A percentile compares a stretch with the other conserved stretches of the same genome.
Conservation (phyloP, 2,113 vertebrate species). For the Lontra canadensis region DNA sequence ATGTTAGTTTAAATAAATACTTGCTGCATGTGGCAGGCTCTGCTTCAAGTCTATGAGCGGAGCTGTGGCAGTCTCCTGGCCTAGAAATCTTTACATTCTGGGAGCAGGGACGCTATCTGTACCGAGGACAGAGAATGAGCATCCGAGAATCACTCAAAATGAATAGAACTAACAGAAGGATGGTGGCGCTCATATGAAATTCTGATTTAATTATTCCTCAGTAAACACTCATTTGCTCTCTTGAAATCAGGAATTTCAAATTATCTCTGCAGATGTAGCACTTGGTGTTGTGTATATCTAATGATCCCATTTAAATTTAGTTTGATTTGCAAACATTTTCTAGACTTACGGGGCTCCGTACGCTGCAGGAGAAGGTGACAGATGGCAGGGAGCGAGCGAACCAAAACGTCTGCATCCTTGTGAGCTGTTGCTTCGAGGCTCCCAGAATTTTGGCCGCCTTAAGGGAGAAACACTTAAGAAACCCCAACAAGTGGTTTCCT, state of each 20-base stretch:
- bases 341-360: conserved; percentile 65
- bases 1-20: conserved; percentile 57
- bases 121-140: conserved; percentile 50
- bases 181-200: conserved; percentile 75
- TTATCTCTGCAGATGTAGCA: conserved; percentile 78
- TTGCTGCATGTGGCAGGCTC: neutral
- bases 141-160: conserved; percentile 55
- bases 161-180: conserved; percentile 69
- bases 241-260: conserved; percentile 80
- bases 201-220: conserved; percentile 81
- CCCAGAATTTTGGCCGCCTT: conserved; percentile 45
- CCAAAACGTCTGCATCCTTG: conserved; percentile 52
- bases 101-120: conserved; percentile 68
- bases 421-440: conserved; percentile 54
- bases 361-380: conserved; percentile 73
- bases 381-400: conserved; percentile 73
- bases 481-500: conserved; percentile 56
- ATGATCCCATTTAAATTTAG: conserved; percentile 80
- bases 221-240: conserved; percentile 79
- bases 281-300: conserved; percentile 72
- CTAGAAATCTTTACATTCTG: conserved; percentile 17
- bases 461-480: neutral
- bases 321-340: conserved; percentile 83
- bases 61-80: neutral
- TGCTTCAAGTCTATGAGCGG: conserved; percentile 48